These are phyloP conservation scores for Deroptyus accipitrinus DNA, from an alignment of 2,113 vertebrate species.

Conservation along the genomic window DNA sequence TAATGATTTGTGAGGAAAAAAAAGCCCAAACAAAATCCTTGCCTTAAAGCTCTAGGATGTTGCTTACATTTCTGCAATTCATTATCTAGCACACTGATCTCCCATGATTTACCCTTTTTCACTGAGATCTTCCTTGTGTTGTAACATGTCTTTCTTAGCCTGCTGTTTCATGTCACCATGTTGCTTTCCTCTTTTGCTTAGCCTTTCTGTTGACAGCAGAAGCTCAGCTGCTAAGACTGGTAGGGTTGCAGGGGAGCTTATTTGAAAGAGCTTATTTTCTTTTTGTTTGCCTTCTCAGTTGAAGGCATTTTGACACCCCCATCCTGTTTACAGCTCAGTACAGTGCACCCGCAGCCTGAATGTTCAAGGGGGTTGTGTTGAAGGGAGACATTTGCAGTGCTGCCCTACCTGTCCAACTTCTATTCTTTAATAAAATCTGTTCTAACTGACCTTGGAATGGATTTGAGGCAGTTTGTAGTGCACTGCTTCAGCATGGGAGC, in stretches of 20 bases:
- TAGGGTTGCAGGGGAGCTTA: background rate
- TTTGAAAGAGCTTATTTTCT: background rate
- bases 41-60: background rate
- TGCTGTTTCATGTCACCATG: background rate
- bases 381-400: background rate
- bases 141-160: background rate
- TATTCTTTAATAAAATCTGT: background rate
- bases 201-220: background rate
- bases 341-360: background rate
- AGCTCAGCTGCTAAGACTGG: background rate
- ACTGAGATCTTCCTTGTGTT: background rate
- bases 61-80: background rate
- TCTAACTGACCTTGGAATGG: background rate
- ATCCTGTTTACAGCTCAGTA: background rate
- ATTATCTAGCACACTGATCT: background rate
- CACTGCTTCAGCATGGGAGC: background rate
- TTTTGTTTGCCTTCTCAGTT: background rate
- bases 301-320: background rate
- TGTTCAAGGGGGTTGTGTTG: background rate
- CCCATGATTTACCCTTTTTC: background rate
- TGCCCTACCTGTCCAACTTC: background rate
- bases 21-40: background rate
- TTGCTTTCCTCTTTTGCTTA: background rate
- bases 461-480: background rate
- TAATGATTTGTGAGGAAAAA: background rate